Base-by-base conservation (phyloP, 30 jellyfish, hydroid and myxozoan genomes). In the Cassiopea xamachana region DNA sequence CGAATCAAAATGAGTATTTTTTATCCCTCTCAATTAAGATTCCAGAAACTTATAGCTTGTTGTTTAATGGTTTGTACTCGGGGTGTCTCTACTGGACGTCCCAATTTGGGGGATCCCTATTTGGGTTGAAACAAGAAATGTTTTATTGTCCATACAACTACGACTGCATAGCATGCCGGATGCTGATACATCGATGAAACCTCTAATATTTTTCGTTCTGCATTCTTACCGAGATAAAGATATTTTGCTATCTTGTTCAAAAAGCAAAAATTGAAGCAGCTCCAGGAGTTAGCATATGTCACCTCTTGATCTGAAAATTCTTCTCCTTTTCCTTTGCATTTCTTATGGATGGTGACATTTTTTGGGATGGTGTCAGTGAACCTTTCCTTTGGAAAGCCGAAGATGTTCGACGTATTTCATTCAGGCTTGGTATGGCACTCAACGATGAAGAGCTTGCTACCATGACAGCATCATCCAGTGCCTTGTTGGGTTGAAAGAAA, bases 371-470 rank as follows among this genome's bases (percentile, higher is more conserved):
- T 19, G 88, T 79, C 44, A 90, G 79, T n/a, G 97, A 90, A 46
- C 97, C 97, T 17, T 87, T 81, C 69, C 97, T 86, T 49, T 90
- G 90, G 85, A 90, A 90, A 39, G 88, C 50, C n/a, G 89, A 15
- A 5, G 94, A 60, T 8, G 85, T 45, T 45, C 83, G 60, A 1
- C 91, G 70, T 77, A 77, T 60, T n/a, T 90, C 97, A 73, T 45
- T 70, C 5, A 69, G 77, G 46, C 89, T 83, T 45, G 97, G 87
- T 15, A 95, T 95, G 49, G 97, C 95, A 77, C 87, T 95, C 77
- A 95, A 77, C 19, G 99, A 95, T 3, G 97, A 75, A 61, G 94
- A 58, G 46, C 91, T 77, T 46, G 98, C 70, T 3, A 87, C 87
- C 2, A 91, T 67, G 19, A 90, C 93, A 46, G 75, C 97, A 74